Conservation (phyloP, 2,888 invertebrate genomes). For the Choreutis nemorana region DNA sequence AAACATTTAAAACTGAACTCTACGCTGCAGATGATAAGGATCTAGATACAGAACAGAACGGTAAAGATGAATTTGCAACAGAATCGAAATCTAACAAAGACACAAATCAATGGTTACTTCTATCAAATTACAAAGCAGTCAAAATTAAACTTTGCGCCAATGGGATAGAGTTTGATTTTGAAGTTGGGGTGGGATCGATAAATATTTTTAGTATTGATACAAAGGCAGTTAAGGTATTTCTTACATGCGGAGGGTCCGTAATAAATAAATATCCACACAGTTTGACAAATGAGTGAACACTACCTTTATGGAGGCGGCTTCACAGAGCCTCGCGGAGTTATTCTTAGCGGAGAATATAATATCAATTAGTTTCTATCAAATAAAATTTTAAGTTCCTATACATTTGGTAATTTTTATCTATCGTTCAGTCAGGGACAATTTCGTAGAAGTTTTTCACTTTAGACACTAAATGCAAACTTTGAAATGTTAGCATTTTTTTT, state of each 20-base stretch:
- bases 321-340: no score
- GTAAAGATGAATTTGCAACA: constrained; percentile 11
- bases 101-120: constrained; percentile 6
- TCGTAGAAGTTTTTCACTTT: no score
- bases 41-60: not conserved
- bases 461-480: no score
- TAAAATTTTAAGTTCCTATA: not conserved
- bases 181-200: constrained; percentile 2
- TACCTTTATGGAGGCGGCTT: constrained; percentile 44
- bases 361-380: not conserved
- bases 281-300: constrained; percentile 62
- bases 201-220: constrained; percentile 13
- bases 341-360: not conserved
- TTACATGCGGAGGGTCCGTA: constrained; percentile 50
- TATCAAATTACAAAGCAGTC: not conserved
- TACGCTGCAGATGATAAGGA: not conserved
- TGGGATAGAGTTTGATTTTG: constrained; percentile 10
- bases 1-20: not conserved
- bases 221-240: constrained; percentile 31
- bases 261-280: constrained; percentile 58
- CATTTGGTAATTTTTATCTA: no score
- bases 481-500: no score
- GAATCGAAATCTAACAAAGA: constrained; percentile 15
- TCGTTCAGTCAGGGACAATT: no score
- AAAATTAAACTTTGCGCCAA: constrained; percentile 15